Base-by-base conservation (phyloP, 2,888 invertebrate species). In the Argyresthia albistria region DNA sequence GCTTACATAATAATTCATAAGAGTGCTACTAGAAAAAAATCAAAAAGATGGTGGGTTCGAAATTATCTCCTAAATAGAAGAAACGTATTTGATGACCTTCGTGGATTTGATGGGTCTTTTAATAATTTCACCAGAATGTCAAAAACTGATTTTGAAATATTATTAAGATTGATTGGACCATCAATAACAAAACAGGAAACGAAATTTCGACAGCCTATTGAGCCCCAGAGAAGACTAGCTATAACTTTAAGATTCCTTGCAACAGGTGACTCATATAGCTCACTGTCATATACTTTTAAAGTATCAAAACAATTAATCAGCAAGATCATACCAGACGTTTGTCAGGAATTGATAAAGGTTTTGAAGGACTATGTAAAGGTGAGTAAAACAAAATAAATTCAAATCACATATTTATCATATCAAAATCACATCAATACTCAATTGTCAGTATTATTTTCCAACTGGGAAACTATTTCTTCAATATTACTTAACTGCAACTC, bases 91-190 rank as follows among this genome's bases (percentile, higher is more conserved):
- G 59, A 60, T 57, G 59, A 66, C 47, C 62, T 65, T 25, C n/a
- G 55, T 53, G 65, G 65, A 60, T 60, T 60, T 43, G 61, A 63
- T 56, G 66, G 64, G 55, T 55, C 65, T 55, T 69, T 67, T 48
- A 54, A 59, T 58, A 65, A 64, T 54, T 62, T 67, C 49, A 59
- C 56, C 47, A 55, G 61, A 48, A 65, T 65, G 64, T 60, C 57
- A 35, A 58, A 50, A 53, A 35, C 55, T 46, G 66, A 68, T 57
- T 69, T 68, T 61, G 64, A 65, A 51, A 53, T 56, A 59, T 59
- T 45, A 15, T 6, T 12, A 10, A 15, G 15, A 14, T 15, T 45
- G 14, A 15, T 45, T 12, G 45, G 15, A 15, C 45, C 25, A 43
- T 36, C 37, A n/a, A 49, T 49, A 14, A 14, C 14, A 12, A 49